A percentile compares a stretch with the other conserved stretches of the same genome.
Evolutionary conservation across 2,888 invertebrate species (phyloP).

Genomic region (Apodemia duryi): DNA sequence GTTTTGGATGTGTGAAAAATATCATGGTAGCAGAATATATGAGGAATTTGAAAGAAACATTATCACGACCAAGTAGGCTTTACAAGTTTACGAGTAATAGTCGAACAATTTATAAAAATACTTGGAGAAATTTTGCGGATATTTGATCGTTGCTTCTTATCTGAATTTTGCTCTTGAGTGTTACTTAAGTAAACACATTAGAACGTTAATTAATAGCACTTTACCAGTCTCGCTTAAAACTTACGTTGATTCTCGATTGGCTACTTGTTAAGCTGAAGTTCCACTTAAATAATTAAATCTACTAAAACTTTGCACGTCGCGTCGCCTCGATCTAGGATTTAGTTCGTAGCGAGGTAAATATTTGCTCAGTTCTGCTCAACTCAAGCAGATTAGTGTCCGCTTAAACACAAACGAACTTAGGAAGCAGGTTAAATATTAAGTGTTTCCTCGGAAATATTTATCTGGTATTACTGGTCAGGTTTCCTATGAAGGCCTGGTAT

Average conservation of each 20-base stretch:
- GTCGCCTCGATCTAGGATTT: not conserved
- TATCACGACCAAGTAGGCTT: too few relatives aligned
- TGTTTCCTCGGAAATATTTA: conserved; percentile 33
- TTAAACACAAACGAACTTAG: not conserved
- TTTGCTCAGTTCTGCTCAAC: conserved; percentile 6
- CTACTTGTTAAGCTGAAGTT: conserved; percentile 1
- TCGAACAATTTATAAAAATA: too few relatives aligned
- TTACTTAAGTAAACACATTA: not conserved
- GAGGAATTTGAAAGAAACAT: too few relatives aligned
- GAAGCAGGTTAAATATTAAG: not conserved
- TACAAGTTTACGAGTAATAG: too few relatives aligned
- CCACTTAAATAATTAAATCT: conserved; percentile 9
- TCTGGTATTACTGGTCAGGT: conserved; percentile 24
- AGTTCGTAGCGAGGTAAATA: conserved; percentile 4
- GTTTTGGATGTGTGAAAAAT: too few relatives aligned
- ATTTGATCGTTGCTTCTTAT: too few relatives aligned
- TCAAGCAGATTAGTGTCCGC: conserved; percentile 1
- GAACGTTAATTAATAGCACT: too few relatives aligned
- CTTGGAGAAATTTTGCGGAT: too few relatives aligned
- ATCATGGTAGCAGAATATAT: too few relatives aligned
- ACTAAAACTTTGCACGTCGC: not conserved
- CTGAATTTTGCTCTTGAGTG: not conserved
- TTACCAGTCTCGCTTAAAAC: not conserved
- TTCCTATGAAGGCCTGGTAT: conserved; percentile 31
- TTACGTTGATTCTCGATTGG: not conserved